These are phyloP conservation scores for Papilio gigon DNA, from an alignment of 2,888 invertebrate genomes.

Conservation along the genomic window DNA sequence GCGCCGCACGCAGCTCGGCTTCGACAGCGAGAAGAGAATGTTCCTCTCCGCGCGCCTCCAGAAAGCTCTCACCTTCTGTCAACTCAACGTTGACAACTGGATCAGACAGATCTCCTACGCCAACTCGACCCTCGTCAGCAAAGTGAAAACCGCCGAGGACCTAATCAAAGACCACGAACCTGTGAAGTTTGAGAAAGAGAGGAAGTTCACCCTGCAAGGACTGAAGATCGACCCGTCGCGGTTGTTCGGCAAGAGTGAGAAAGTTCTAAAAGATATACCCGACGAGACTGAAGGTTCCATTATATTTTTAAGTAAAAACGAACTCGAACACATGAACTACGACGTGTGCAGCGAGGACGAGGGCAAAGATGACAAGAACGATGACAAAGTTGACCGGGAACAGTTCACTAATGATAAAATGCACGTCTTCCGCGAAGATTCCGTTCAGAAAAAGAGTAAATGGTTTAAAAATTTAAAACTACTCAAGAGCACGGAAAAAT, in stretches of 20 bases:
- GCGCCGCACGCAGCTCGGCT: conserved; percentile 83
- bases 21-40: conserved; percentile 84
- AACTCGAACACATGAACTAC: conserved; percentile 84
- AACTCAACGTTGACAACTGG: conserved; percentile 84
- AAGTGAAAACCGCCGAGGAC: conserved; percentile 79
- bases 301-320: conserved; percentile 86
- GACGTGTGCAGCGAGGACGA: conserved; percentile 80
- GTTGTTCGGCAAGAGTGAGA: conserved; percentile 79
- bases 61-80: conserved; percentile 85
- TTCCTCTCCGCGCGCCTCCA: conserved; percentile 85
- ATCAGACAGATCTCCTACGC: conserved; percentile 84
- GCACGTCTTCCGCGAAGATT: conserved; percentile 79
- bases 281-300: conserved; percentile 85
- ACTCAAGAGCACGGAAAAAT: conserved; percentile 73
- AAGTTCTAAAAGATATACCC: conserved; percentile 78
- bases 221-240: conserved; percentile 77
- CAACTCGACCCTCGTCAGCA: conserved; percentile 65
- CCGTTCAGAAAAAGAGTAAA: conserved; percentile 82
- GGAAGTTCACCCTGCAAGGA: conserved; percentile 79
- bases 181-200: conserved; percentile 78
- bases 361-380: conserved; percentile 74
- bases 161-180: conserved; percentile 80
- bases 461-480: conserved; percentile 85
- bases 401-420: conserved; percentile 76
- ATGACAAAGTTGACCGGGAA: conserved; percentile 69